Evolutionary conservation across 2,888 invertebrate species (phyloP), one percentile per base, ranked within the genome.

Genomic region (Mactromeris polynyma): DNA sequence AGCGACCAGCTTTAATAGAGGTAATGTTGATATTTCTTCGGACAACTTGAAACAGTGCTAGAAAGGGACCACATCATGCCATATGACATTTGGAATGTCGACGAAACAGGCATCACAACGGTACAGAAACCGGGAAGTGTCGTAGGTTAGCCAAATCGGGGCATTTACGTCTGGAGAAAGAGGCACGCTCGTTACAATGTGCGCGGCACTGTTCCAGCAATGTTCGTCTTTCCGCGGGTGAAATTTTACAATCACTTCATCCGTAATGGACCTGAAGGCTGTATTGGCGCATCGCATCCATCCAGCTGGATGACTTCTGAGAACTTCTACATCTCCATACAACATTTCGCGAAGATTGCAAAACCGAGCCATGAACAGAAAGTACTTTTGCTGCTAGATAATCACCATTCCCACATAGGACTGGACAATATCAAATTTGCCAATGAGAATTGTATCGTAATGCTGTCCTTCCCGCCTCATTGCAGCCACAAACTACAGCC

Each of bases 401-500:
- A 95, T 84, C 95, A 96, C 85, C 86, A 90, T 78, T 94, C 94
- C 7, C 96, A 96, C 89, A 85, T 95, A 9, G 83, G 90, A 38
- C 89, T 93, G 51, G 87, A 91, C 17, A 88, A 83, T 17, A 82
- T 97, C 89, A 89, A 95, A 94, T 93, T 92, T 93, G 92, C 96
- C 94, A 91, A 95, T 91, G 94, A 95, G 46, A 94, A 94, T 94
- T 96, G 97, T 6, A 95, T 97, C 26, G 93, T 95, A 58, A 91
- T 97, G 83, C 92, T 97, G 21, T 96, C 96, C 4, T 95, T 96
- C 69, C 96, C n/a, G n/a, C n/a, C n/a, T n/a, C n/a, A n/a, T n/a
- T n/a, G n/a, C n/a, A n/a, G n/a, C n/a, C n/a, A n/a, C 96, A 96
- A 96, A 91, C 87, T 97, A 73, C 97, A 97, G 94, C 97, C 97